phyloP scores from a whole-genome alignment of 2,113 vertebrate species.

The Rattus rattus region DNA sequence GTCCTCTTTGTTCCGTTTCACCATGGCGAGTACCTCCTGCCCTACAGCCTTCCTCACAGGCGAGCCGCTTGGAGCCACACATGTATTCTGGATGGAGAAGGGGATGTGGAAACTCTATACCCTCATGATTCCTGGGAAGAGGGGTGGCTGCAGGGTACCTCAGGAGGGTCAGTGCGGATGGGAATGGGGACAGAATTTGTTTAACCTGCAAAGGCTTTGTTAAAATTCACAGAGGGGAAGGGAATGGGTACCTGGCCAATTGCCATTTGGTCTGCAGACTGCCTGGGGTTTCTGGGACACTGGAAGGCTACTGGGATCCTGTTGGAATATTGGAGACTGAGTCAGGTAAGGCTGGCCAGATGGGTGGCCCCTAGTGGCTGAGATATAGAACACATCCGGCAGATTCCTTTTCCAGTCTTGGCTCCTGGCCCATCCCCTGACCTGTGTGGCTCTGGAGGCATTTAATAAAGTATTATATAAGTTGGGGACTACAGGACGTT shows the following conservation, averaged over 20 bases:
- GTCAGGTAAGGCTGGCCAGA: not conserved
- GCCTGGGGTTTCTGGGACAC: not conserved
- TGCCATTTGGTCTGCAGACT: not conserved
- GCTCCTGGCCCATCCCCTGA: not conserved
- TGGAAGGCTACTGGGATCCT: not conserved
- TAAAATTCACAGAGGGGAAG: not conserved
- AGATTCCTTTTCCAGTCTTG: not conserved
- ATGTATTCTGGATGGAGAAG: not conserved
- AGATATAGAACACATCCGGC: fast-evolving
- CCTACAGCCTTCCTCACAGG: not conserved
- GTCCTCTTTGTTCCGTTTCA: not conserved
- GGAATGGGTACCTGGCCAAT: fast-evolving
- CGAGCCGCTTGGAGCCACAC: not conserved
- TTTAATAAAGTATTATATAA: not conserved
- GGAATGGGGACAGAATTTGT: not conserved
- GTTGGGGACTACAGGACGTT: not conserved
- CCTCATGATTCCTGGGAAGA: not conserved
- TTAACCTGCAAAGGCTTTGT: not conserved
- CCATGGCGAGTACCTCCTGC: not conserved
- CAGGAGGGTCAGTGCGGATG: not conserved
- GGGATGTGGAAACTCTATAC: not conserved
- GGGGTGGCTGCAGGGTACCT: not conserved
- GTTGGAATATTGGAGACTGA: fast-evolving
- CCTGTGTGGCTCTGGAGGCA: not conserved
- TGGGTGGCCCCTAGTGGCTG: not conserved